Base-by-base conservation (phyloP, 2,888 invertebrate genomes). In the Caenorhabditis sp. region DNA sequence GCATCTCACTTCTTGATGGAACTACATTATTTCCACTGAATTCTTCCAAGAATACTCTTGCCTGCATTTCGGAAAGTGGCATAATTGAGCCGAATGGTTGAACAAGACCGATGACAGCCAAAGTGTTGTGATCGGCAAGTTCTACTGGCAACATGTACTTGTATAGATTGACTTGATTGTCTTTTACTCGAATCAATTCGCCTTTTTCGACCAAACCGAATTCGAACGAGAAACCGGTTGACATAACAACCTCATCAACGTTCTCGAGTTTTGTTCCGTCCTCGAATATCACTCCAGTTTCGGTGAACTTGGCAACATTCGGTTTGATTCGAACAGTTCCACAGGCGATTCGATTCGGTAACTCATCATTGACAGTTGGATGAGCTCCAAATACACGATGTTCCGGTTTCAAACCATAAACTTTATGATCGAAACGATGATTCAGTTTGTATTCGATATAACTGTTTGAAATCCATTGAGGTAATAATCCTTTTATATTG, bases 11-110 rank as follows among this genome's bases (percentile, higher is more conserved):
- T 27, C 66, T 66, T 6, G 59, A 66, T 8, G 78, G 76, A n/a
- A 79, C 37, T 1, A 74, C 68, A n/a, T 62, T 19, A 3, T 67
- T 67, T 17, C 78, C 78, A 1, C 68, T 67, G 26, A 86, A 69
- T 19, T 76, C 64, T 26, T 79, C 76, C 58, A n/a, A 86, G 54
- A 89, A 89, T 76, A 89, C 86, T 10, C 90, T 84, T 50, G 89
- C 88, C 79, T 90, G 90, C 81, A 90, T 81, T 77, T 90, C 90
- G n/a, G 88, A 84, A 1, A 90, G 88, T 0, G 90, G 90, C 84
- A 89, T 88, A n/a, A 90, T 84, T 2, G 89, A 88, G 10, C 90
- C 90, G 19, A 88, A 77, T 0, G 89, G 89, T 82, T 90, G 89
- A 58, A 90, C 87, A 6, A 89, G 83, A 1, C 89, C 90, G 65